Evolutionary conservation across 2,113 vertebrate genomes (phyloP).

Genomic region (Rhea pennata): DNA sequence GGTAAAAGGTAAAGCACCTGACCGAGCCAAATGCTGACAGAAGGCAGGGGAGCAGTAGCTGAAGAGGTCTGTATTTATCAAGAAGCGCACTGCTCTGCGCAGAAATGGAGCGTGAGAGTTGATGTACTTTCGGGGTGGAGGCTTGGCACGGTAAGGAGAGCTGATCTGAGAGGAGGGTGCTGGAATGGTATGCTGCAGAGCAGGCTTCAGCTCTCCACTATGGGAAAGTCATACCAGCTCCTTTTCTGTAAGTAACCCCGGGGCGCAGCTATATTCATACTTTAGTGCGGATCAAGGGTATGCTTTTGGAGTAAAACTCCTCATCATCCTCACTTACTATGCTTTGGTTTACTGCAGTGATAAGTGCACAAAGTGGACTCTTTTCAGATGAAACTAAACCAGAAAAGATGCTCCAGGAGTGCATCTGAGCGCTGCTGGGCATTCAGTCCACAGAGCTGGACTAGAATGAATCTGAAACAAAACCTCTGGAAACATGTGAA

Average conservation of each 20-base stretch:
- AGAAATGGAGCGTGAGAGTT: background rate
- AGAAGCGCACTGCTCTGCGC: background rate
- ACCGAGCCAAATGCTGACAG: background rate
- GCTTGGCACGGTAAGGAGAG: background rate
- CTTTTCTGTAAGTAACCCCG: background rate
- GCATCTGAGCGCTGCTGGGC: background rate
- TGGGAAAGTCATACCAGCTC: background rate
- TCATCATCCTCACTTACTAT: background rate
- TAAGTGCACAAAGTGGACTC: background rate
- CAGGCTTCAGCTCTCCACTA: background rate
- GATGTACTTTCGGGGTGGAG: background rate
- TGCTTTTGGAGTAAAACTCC: background rate
- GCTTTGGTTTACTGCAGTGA: background rate
- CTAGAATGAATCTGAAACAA: background rate
- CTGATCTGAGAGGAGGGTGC: background rate
- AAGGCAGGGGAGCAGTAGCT: rapidly evolving
- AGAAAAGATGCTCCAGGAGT: background rate
- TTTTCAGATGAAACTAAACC: background rate
- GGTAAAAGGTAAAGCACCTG: background rate
- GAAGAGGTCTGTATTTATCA: background rate
- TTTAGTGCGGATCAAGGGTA: background rate
- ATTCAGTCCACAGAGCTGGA: background rate
- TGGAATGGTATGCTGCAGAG: background rate
- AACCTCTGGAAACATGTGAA: background rate
- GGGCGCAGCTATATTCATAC: background rate